Base-by-base conservation (phyloP, 2,888 invertebrate genomes). In the Caenorhabditis sp. region DNA sequence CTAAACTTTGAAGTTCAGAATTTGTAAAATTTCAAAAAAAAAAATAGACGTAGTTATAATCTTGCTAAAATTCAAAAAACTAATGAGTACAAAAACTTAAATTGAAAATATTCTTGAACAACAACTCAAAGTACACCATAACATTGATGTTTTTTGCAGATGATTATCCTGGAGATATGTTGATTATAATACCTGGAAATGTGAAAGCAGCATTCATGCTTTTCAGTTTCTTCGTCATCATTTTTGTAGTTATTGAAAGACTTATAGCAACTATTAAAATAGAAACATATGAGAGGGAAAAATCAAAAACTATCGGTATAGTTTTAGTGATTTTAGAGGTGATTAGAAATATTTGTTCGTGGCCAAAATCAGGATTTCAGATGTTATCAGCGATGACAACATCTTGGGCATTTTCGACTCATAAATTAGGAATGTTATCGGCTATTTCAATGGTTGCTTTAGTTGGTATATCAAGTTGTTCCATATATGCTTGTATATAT, bases 201-300 rank as follows among this genome's bases (percentile, higher is more conserved):
- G 14, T 56, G 7, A 56, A 56, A 56, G 5, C 23, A 25, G n/a
- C 56, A 17, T 56, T 21, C 23, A 26, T 56, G 56, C 4, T 56
- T 4, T 56, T 56, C 56, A 56, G 56, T 27, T 56, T 56, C 26
- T 26, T 56, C 3, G 23, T 25, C 3, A 56, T 56, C 1, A 23
- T 25, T 26, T 8, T 25, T 7, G 23, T 56, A 3, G 27, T 27
- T 4, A 25, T 56, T 26, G 56, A 56, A 17, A 25, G 56, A 27
- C 27, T 56, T 5, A 23, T 56, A 4, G 56, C 56, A 8, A 56
- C 56, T 25, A 56, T 56, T 14, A 20, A 17, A 56, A 56, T 56
- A 26, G 20, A 21, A 17, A 27, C n/a, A 14, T 56, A 56, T 56
- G 56, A 56, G 17, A 3, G 26, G 27, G 23, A 17, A 17, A 27